Conservation (phyloP, 2,113 vertebrate species). For the Phycodurus eques region DNA sequence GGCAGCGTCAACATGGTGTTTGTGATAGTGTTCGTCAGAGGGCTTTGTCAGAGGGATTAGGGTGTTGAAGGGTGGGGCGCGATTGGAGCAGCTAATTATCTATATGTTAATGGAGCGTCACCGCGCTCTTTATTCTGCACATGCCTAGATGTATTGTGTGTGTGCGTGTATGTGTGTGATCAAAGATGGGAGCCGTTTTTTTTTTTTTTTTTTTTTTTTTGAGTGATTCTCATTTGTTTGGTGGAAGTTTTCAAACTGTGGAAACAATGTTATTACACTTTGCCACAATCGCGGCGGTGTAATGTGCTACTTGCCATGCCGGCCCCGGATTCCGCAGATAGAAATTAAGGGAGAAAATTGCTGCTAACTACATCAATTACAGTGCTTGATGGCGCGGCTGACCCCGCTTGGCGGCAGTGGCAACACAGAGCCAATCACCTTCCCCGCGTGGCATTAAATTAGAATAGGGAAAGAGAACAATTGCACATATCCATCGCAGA, state of each 20-base stretch:
- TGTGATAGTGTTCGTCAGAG: conserved; percentile 59
- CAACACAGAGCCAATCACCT: conserved; percentile 79
- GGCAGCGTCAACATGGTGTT: conserved; percentile 65
- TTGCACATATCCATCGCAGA: conserved; percentile 77
- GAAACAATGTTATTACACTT: conserved; percentile 78
- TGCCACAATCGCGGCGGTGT: conserved; percentile 71
- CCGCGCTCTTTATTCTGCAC: conserved; percentile 45
- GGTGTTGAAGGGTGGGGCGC: conserved; percentile 45
- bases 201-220: conserved; percentile 41
- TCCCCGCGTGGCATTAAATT: conserved; percentile 78
- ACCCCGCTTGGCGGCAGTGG: conserved; percentile 78
- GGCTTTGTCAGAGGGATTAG: conserved; percentile 69
- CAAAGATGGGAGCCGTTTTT: conserved; percentile 16
- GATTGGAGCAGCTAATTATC: conserved; percentile 69
- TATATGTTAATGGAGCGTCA: conserved; percentile 69
- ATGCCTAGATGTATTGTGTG: conserved; percentile 14
- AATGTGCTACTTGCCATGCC: conserved; percentile 81
- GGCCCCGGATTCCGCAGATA: conserved; percentile 75
- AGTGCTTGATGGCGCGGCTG: conserved; percentile 77
- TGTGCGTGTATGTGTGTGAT: conserved; percentile 35
- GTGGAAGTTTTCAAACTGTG: conserved; percentile 80
- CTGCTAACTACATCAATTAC: conserved; percentile 84
- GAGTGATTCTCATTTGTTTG: conserved; percentile 70
- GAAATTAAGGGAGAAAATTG: conserved; percentile 82
- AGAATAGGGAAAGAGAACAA: conserved; percentile 73